Evolutionary conservation across 2,113 vertebrate species (phyloP), one percentile per base, ranked within the genome.

Genomic region (Prunella himalayana): DNA sequence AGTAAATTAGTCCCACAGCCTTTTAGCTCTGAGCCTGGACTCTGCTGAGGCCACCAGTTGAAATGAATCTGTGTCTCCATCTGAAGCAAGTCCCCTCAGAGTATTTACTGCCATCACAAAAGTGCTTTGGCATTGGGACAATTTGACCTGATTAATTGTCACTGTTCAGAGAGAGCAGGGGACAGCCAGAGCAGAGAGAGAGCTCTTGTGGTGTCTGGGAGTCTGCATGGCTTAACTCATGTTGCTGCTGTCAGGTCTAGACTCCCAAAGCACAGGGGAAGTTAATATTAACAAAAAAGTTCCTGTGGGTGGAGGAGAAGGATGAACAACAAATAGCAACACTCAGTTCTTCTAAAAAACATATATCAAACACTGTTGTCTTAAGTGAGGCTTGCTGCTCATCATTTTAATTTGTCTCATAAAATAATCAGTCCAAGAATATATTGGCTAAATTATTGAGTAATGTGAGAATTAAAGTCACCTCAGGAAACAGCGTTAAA

Each of bases 141-240:
- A 83, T 59, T 27, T 92, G 91, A 78, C 84, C 42, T 93, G 87
- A 95, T 91, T 91, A 83, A 92, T 77, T 70, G 66, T 82, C 71
- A 7, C n/a, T 64, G 35, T 54, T 91, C 25, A 61, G 41, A 85
- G 73, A 81, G 54, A 88, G n/a, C 25, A 56, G 81, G 28, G 71
- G 42, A 33, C 25, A 83, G 82, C 25, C 24, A 66, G 42, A 68
- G 39, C 51, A 68, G 37, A 71, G 37, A 3, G 2, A 71, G 41
- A 4, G 2, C 31, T 51, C 18, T 15, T 65, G 31, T 37, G 9
- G 28, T 25, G 66, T 22, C 75, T 94, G 70, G 42, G 49, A 81
- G 66, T 37, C 44, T 82, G 54, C 33, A 68, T 59, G 70, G 66
- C 75, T 80, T 54, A 80, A 8, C n/a, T 66, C 4, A 1, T 31